A percentile compares a stretch with the other conserved stretches of the same genome.
phyloP scores from a whole-genome alignment of 2,797 vertebrate species.

The Taeniopygia guttata region DNA sequence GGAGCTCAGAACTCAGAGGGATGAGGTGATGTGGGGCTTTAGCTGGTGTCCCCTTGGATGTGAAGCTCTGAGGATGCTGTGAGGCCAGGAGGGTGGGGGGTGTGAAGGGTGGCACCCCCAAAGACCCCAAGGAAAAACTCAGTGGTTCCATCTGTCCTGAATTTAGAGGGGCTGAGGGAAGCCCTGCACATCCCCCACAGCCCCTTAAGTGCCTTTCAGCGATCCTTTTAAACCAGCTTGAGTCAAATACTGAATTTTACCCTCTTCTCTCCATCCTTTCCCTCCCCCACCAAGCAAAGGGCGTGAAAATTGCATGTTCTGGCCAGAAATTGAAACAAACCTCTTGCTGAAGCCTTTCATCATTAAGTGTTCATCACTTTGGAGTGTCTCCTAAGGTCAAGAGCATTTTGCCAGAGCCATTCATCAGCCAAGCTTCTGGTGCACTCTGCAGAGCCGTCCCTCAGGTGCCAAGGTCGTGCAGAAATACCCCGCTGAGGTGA shows the following conservation, averaged over 20 bases:
- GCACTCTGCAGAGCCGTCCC: neutral
- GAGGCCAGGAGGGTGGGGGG: neutral
- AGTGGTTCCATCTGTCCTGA: neutral
- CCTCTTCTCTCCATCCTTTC: neutral
- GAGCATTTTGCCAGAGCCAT: neutral
- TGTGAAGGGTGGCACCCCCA: neutral
- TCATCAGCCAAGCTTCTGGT: neutral
- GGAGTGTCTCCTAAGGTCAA: conserved; percentile 41
- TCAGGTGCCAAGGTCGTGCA: neutral
- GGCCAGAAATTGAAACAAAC: conserved; percentile 26
- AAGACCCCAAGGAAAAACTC: neutral
- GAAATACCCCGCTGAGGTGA: neutral
- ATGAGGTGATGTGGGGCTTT: neutral
- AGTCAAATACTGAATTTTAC: neutral
- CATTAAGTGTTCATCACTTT: neutral
- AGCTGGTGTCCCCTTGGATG: neutral
- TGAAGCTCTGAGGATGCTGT: fast-evolving
- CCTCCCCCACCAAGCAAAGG: neutral
- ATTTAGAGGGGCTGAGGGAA: neutral
- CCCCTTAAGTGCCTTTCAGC: neutral
- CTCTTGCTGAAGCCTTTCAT: conserved; percentile 29
- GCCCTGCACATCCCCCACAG: no score
- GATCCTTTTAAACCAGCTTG: fast-evolving
- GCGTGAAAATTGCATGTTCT: neutral
- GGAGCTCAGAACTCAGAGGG: fast-evolving